Base-by-base conservation (phyloP, 2,888 invertebrate genomes). In the Drosophila macrospina region DNA sequence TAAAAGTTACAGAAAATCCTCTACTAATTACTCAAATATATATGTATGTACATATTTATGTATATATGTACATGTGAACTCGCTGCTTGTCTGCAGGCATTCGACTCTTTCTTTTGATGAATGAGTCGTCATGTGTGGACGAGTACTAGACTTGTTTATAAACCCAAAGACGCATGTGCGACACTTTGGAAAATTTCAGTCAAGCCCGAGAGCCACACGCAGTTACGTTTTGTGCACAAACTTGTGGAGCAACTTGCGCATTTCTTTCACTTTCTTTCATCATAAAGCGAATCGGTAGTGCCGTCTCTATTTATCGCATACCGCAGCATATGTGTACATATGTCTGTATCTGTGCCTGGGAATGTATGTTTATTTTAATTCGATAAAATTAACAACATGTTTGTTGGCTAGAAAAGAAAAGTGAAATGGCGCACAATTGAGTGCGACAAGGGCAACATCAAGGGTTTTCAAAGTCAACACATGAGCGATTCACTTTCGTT, bases 391-490 rank as follows among this genome's bases (percentile, higher is more conserved):
- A 80, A 72, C 88, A 85, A 75, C 67, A 63, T 60, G 61, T 48
- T 57, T 57, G 45, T 62, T 51, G 52, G 54, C 59, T 67, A 72
- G 55, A 45, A 59, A 64, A 80, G 60, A 86, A 82, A 86, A 85
- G 88, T 77, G 82, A 88, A 82, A 87, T 76, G 74, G 64, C 64
- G 48, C 34, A 44, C 69, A 37, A 39, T 60, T 39, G 57, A 68
- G 69, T 54, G 63, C 48, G 68, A 77, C 78, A 74, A 78, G 78
- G 64, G 88, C 81, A 88, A 67, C 56, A 37, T 55, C 39, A 77
- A 77, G 67, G 79, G 70, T 57, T 74, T 74, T 81, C 85, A 81
- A 87, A 87, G 85, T 87, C 88, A 86, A 63, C 60, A 60, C 28
- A 57, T 61, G 63, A 68, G 57, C 61, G 45, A 67, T 71, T 80